Percentiles rank a stretch among this genome's conserved stretches.
Conservation (phyloP, 1,140 invertebrate species). For the Eupristina koningsbergeri region DNA sequence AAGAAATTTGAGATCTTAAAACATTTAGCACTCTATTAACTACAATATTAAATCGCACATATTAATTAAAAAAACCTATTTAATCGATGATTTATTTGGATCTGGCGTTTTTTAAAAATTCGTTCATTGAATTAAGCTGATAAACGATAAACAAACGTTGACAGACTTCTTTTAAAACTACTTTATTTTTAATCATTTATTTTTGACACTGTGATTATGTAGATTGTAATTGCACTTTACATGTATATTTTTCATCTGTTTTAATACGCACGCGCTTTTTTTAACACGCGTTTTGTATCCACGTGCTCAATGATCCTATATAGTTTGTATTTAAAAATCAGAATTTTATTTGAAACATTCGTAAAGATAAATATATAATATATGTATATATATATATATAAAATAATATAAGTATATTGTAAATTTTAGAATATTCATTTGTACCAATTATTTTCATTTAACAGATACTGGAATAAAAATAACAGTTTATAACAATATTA, state of each 20-base stretch:
- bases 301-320: not conserved
- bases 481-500: too few species aligned
- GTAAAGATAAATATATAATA: too few species aligned
- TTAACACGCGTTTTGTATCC: not conserved
- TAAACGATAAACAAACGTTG: slow-evolving; percentile 43
- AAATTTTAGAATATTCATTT: too few species aligned
- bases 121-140: slow-evolving; percentile 33
- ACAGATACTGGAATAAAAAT: too few species aligned
- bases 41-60: not conserved
- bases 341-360: not conserved
- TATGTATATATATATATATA: not conserved
- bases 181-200: not conserved
- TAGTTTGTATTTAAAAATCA: not conserved
- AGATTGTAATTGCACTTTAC: not conserved
- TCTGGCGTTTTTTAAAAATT: not conserved
- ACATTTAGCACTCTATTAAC: not conserved
- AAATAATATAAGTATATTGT: too few species aligned
- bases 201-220: not conserved
- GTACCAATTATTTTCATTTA: too few species aligned
- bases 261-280: not conserved
- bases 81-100: not conserved
- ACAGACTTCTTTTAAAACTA: slow-evolving; percentile 46
- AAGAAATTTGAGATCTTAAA: not conserved
- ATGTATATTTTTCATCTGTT: not conserved
- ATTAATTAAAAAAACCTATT: not conserved